Evolutionary conservation across 1,140 invertebrate genomes (phyloP).

Genomic region (Pinna nobilis): DNA sequence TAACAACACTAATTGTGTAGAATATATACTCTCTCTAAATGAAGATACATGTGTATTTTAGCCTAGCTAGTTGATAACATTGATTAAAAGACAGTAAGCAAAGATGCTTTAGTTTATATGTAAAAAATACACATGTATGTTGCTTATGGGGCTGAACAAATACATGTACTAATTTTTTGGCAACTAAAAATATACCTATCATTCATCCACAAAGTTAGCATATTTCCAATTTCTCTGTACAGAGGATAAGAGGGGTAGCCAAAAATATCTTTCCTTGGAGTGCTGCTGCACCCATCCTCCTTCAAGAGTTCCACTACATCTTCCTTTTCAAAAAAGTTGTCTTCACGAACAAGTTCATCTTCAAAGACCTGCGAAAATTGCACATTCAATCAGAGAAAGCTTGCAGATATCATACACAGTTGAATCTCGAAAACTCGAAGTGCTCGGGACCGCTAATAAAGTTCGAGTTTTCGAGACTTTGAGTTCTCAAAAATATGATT

Average conservation of each 20-base stretch:
- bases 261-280: conserved; percentile 52
- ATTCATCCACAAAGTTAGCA: conserved; percentile 57
- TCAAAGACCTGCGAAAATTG: conserved; percentile 46
- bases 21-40: no score
- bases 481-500: no score
- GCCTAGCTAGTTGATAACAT: no score
- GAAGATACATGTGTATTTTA: no score
- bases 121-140: neutral
- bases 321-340: conserved; percentile 43
- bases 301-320: conserved; percentile 40
- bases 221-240: conserved; percentile 56
- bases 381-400: neutral
- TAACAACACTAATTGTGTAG: no score
- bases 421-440: no score
- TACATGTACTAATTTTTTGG: neutral
- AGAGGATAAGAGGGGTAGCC: conserved; percentile 62
- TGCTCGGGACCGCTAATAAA: no score
- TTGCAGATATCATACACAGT: no score
- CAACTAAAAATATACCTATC: conserved; percentile 35
- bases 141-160: neutral
- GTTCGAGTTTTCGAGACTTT: no score
- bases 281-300: conserved; percentile 23
- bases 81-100: neutral
- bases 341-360: conserved; percentile 43
- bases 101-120: neutral